Evolutionary conservation across 2,888 invertebrate species (phyloP), one percentile per base, ranked within the genome.

Genomic region (Pogonocherus hispidulus): DNA sequence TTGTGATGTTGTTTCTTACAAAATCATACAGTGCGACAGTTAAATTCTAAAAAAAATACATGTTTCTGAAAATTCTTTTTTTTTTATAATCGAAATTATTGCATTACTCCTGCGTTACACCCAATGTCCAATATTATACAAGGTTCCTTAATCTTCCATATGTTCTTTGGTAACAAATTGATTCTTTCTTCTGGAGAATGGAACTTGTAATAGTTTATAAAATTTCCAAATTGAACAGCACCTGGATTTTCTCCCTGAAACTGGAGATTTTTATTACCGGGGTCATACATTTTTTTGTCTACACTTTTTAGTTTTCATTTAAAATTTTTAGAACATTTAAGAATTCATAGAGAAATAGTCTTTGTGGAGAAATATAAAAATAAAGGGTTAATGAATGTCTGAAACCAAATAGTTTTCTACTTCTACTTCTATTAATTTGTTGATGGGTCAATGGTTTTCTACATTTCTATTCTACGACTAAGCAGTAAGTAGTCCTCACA

Each of bases 161-260:
- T 82, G 73, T 87, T 81, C 68, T 80, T 79, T 23, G 90, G 90
- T 72, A 95, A 86, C 76, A 92, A 87, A 56, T 88, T 86, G 51
- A 92, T 87, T 79, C 95, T 89, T 75, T 91, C 90, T 66, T 88
- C 87, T 20, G 92, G 89, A 62, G 92, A 89, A 85, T 95, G 92
- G 81, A 95, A 95, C 74, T 91, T 87, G 82, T 96, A 96, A 82
- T 95, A 96, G 85, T 95, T 95, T 67, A 94, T 94, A 79, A 95
- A 96, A 86, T 95, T 95, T 60, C 95, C 95, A 87, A 88, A 90
- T 81, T 90, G 89, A 0, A 92, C 92, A 35, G 94, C 93, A 19
- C 95, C 95, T 14, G 95, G 94, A 84, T 94, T 90, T 64, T 87
- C 85, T 14, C 87, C 87, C 79, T 85, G 85, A 80, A 87, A 90